Conservation (phyloP, 1,140 invertebrate species). For the Zaprionus tsacasi region DNA sequence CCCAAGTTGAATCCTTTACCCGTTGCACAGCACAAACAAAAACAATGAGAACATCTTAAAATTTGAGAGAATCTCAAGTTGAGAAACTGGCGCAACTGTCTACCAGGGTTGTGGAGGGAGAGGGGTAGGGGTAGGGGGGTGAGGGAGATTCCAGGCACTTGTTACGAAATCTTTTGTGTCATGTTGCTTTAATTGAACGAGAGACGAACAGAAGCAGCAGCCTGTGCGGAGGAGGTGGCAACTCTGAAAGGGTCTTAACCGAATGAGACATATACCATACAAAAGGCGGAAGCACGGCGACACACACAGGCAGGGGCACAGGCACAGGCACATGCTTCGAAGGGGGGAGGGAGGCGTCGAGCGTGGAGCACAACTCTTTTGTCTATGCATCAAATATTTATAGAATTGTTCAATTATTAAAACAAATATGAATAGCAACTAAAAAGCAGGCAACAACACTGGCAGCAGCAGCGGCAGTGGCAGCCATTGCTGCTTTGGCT, state of each 20-base stretch:
- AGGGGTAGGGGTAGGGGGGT: not conserved
- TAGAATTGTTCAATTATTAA: conserved; percentile 76
- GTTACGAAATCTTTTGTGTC: conserved; percentile 59
- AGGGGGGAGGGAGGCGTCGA: conserved; percentile 3
- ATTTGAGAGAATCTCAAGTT: conserved; percentile 34
- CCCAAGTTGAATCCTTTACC: conserved; percentile 23
- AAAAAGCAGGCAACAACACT: conserved; percentile 47
- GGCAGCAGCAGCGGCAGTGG: conserved; percentile 23
- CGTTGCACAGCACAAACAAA: not conserved
- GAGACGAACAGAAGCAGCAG: conserved; percentile 10
- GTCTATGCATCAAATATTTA: conserved; percentile 78
- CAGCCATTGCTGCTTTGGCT: conserved; percentile 31
- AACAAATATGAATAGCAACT: conserved; percentile 82
- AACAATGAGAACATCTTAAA: conserved; percentile 30
- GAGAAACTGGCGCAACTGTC: conserved; percentile 36
- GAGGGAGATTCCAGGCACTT: conserved; percentile 22
- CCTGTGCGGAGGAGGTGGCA: not conserved
- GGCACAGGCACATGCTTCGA: not conserved
- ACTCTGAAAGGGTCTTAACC: conserved; percentile 35
- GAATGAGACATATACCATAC: conserved; percentile 33
- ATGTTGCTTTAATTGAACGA: conserved; percentile 70
- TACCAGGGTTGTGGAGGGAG: not conserved
- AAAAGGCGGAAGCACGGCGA: not conserved
- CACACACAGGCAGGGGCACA: conserved; percentile 12
- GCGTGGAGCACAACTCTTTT: conserved; percentile 66